These are phyloP conservation scores for Prionailurus viverrinus DNA, from an alignment of 2,113 vertebrate species.

Conservation along the genomic window DNA sequence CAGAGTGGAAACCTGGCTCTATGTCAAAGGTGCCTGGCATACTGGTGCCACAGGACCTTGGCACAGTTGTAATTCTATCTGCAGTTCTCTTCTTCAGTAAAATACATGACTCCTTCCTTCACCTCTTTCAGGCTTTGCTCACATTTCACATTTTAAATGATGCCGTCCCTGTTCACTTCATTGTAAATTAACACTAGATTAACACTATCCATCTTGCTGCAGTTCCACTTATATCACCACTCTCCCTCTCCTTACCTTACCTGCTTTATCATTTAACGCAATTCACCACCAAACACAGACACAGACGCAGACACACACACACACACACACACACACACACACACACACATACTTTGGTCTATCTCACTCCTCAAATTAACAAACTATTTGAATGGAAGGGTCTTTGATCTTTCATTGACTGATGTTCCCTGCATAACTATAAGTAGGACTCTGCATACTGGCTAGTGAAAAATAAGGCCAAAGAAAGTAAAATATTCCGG, in stretches of 20 bases:
- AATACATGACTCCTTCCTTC: background rate
- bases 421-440: background rate
- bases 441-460: background rate
- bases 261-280: background rate
- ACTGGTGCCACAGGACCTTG: background rate
- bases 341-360: background rate
- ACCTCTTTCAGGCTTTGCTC: background rate
- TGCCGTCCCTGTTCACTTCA: background rate
- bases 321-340: background rate
- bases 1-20: background rate
- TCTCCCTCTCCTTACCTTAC: background rate
- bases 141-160: background rate
- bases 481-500: background rate
- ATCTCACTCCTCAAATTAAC: background rate
- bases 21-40: background rate
- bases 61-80: background rate
- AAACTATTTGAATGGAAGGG: background rate
- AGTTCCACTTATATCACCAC: background rate
- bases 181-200: background rate
- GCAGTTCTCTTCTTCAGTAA: background rate
- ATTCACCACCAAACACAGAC: background rate
- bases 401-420: background rate
- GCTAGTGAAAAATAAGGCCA: background rate
- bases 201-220: too few relatives aligned
- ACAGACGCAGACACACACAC: too few relatives aligned